phyloP scores from a whole-genome alignment of 2,113 vertebrate genomes.

The Stegostoma tigrinum region DNA sequence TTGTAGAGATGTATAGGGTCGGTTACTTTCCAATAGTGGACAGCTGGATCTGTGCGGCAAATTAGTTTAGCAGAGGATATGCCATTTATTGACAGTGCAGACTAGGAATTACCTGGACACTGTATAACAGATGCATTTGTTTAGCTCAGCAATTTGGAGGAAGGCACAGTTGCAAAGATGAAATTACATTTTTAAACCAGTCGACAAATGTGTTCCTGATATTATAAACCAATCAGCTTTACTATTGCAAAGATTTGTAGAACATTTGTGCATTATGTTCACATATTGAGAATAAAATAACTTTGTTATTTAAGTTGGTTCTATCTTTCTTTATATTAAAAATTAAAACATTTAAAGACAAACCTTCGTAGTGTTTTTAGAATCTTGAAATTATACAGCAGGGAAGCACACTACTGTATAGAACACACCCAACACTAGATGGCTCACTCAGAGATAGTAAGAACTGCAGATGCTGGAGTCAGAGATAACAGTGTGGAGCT shows the following conservation, averaged over 20 bases:
- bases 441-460: neutral
- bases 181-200: neutral
- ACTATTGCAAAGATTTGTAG: neutral
- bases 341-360: neutral
- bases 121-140: neutral
- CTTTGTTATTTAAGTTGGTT: neutral
- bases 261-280: neutral
- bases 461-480: too few relatives aligned
- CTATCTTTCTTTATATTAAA: neutral
- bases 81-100: neutral
- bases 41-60: neutral
- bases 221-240: neutral
- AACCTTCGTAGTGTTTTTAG: neutral
- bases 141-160: neutral
- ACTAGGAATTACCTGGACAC: neutral
- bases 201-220: neutral
- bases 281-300: conserved; percentile 9
- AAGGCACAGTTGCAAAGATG: neutral
- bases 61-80: neutral
- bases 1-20: neutral
- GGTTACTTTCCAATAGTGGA: neutral
- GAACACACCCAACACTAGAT: too few relatives aligned
- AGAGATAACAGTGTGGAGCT: too few relatives aligned
- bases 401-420: neutral
- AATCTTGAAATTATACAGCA: neutral